Evolutionary conservation across 1,140 invertebrate genomes (phyloP), one percentile per base, ranked within the genome.

Genomic region (Drosophila lowei): DNA sequence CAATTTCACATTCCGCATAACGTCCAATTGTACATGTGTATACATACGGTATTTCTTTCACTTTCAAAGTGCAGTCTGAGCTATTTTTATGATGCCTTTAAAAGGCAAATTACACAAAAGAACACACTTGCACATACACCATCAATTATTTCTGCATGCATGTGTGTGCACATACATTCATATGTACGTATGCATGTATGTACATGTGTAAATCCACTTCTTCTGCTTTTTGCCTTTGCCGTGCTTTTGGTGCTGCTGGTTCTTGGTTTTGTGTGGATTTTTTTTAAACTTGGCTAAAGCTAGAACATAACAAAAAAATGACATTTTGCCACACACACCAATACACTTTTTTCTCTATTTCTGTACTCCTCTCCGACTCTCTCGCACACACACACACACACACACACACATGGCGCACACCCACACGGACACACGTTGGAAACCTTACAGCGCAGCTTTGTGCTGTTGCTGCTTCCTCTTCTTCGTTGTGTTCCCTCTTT

Each of bases 371-470:
- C 68, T 38, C 15, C 30, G 16, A 56, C 54, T 23, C 57, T 49
- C 23, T 50, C 21, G 8, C 47, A 48, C 41, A 61, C 16, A 54
- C 43, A 57, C 53, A 60, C 43, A 63, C 53, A 30, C 30, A 38
- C 34, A 11, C 34, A 38, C 34, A 38, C 34, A 38, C 34, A 61
- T 34, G 38, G 28, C 57, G 44, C 68, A 38, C 34, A 38, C 34
- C 34, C 34, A 38, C 34, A 38, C 11, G 34, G 34, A 54, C 72
- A 63, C 70, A 63, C 44, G 42, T 43, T 71, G 63, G 83, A 86
- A 86, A 85, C 81, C 81, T 85, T 85, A 86, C 78, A 86, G 81
- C 81, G 73, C 81, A 86, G 81, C 77, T 86, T 89, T 81, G 73
- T 74, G 67, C 73, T 81, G 81, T 77, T 86, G 74, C 72, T 81